Evolutionary conservation across 2,888 invertebrate species (phyloP), one percentile per base, ranked within the genome.

Genomic region (Lamellibrachia satsuma): DNA sequence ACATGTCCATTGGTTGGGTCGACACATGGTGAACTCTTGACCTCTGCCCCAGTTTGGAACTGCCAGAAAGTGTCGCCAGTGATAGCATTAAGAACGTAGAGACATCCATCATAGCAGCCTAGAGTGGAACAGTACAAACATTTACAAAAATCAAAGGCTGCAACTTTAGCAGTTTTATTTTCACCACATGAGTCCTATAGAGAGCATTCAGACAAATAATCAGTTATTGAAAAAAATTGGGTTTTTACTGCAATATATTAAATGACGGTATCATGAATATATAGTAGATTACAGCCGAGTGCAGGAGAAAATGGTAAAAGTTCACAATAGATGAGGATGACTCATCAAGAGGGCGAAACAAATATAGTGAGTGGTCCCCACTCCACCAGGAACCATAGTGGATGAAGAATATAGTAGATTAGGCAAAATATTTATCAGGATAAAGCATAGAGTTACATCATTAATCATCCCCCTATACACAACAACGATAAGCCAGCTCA

Each of bases 81-180:
- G 55, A 96, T 96, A 3, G 97, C 95, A 91, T 97, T 95, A 93
- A 98, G 97, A 94, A 97, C 97, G 94, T 98, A 98, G 1, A 98
- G 96, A 22, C 97, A 97, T 7, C 98, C 98, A 96, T 98, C 98
- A 96, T 98, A 98, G 93, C 98, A 98, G 39, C 97, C 97, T 97
- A 94, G 8, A 39, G 39, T 1, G 39, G 39, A 39, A 39, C 39
- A 39, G 39, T 39, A 39, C 39, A 39, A 39, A 39, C 39, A 39
- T 4, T 6, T 6, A 75, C 22, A 15, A 6, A 22, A 75, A 15
- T 22, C 75, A 22, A 22, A 22, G 15, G n/a, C 75, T 4, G 75
- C 3, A 6, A 75, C 22, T 22, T 75, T 15, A 6, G n/a, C 22
- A n/a, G 22, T 75, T 15, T 6, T n/a, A 0, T 75, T 22, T 75